Base-by-base conservation (phyloP, 2,888 invertebrate genomes). In the Eupithecia exiguata region DNA sequence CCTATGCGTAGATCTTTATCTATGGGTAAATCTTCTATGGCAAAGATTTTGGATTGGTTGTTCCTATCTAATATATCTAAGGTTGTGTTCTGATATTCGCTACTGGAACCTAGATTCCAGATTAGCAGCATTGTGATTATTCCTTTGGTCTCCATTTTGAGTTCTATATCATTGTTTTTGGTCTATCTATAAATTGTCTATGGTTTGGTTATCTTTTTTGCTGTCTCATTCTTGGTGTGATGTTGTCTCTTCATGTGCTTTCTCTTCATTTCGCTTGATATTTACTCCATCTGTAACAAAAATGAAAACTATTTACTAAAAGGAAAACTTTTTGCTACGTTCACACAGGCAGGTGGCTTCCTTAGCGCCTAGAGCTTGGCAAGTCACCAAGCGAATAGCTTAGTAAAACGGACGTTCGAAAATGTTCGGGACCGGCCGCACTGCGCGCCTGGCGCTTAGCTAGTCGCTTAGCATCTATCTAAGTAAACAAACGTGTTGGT, bases 41-140 rank as follows among this genome's bases (percentile, higher is more conserved):
- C 21, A n/a, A 58, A 16, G 30, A 62, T 35, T 62, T 62, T 62
- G 16, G 62, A 18, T 66, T 66, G 38, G 40, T 66, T 38, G 6
- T n/a, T 38, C 7, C 40, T 66, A 66, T 66, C 25, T 66, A 66
- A 21, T 78, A 68, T 61, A 82, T 62, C 68, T 63, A 74, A 49
- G 5, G 70, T 73, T 61, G 82, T 81, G 0, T 74, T 61, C 12
- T 58, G 36, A 66, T 75, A 76, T 62, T 81, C 83, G 69, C 81
- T 79, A 72, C 82, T 81, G 35, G 75, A 65, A 21, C 70, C 68
- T 30, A 73, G 68, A 16, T 75, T 74, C 69, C 76, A 75, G 35
- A 77, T 69, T 16, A 78, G 72, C 10, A 78, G 71, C 58, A 78
- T 77, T 9, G 72, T 74, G 65, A 78, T 69, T 9, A 78, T 69